Percentiles rank a stretch among this genome's conserved stretches.
Evolutionary conservation across 1,140 invertebrate species (phyloP).

Genomic region (Hycleus phaleratus): DNA sequence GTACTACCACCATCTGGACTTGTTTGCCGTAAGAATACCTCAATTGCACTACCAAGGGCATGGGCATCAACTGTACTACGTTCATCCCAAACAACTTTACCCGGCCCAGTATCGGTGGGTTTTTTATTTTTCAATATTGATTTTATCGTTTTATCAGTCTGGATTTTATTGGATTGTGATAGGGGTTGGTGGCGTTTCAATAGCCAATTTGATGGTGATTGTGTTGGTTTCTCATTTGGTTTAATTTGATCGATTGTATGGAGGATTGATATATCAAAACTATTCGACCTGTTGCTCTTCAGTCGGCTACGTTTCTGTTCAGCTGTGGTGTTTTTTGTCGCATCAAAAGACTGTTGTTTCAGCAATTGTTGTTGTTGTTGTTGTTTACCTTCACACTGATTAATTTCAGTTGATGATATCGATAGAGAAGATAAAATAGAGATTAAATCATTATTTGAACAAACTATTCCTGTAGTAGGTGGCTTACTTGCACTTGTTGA

Average conservation of each 20-base stretch:
- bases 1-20: constrained; percentile 33
- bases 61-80: constrained; percentile 67
- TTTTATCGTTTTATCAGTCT: constrained; percentile 38
- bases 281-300: constrained; percentile 64
- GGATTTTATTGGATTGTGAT: constrained; percentile 18
- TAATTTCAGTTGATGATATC: constrained; percentile 70
- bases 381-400: constrained; percentile 46
- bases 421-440: constrained; percentile 71
- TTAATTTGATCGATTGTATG: constrained; percentile 40
- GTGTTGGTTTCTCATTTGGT: constrained; percentile 34
- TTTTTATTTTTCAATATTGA: constrained; percentile 36
- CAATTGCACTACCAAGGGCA: constrained; percentile 69
- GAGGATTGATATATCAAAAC: constrained; percentile 70
- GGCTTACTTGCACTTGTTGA: constrained; percentile 30
- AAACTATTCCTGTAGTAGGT: constrained; percentile 54
- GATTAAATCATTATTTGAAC: constrained; percentile 70
- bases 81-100: constrained; percentile 61
- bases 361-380: constrained; percentile 12
- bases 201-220: constrained; percentile 60
- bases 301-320: constrained; percentile 49
- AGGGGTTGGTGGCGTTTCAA: constrained; percentile 60
- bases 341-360: constrained; percentile 22
- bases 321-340: constrained; percentile 20
- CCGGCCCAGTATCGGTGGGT: constrained; percentile 33
- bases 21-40: constrained; percentile 60